A percentile compares a stretch with the other conserved stretches of the same genome.
These are phyloP conservation scores for Trichomycterus rosablanca DNA, from an alignment of 2,113 vertebrate genomes.

Conservation along the genomic window DNA sequence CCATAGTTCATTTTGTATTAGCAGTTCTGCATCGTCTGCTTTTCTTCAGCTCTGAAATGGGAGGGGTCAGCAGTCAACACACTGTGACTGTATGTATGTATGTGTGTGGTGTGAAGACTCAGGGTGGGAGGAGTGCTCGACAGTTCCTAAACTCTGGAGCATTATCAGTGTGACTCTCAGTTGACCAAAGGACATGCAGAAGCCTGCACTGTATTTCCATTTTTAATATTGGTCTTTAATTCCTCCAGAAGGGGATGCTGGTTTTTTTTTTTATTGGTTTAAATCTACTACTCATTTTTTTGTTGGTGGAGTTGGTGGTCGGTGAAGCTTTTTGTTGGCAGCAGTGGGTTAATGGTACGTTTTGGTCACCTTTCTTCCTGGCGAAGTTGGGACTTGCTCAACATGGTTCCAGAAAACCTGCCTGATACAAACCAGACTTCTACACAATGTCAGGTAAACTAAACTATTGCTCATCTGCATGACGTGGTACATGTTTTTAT, in stretches of 20 bases:
- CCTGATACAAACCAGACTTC: slow-evolving; percentile 24
- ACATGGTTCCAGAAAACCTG: slow-evolving; percentile 53
- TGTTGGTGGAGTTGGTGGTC: not conserved
- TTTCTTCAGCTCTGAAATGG: not conserved
- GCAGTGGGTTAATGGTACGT: slow-evolving; percentile 54
- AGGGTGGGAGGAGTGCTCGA: slow-evolving; percentile 13
- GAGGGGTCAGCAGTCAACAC: not conserved
- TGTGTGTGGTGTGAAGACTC: slow-evolving; percentile 2
- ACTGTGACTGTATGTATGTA: slow-evolving; percentile 21
- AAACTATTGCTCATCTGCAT: not conserved
- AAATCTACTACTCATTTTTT: not conserved
- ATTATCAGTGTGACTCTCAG: not conserved
- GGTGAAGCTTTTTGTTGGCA: not conserved
- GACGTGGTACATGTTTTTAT: not conserved
- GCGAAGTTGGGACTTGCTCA: slow-evolving; percentile 71
- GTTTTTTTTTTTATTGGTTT: not conserved
- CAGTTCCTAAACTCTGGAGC: not conserved
- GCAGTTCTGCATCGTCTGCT: slow-evolving; percentile 11
- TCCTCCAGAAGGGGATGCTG: not conserved
- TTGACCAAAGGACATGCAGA: not conserved
- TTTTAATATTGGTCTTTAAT: not conserved
- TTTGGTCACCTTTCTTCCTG: slow-evolving; percentile 63
- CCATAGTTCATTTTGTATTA: slow-evolving; percentile 15
- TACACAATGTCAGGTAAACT: slow-evolving; percentile 56
- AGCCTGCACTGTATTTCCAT: not conserved